These are phyloP conservation scores for Oxyruncus cristatus DNA, from an alignment of 2,113 vertebrate genomes.

Conservation along the genomic window DNA sequence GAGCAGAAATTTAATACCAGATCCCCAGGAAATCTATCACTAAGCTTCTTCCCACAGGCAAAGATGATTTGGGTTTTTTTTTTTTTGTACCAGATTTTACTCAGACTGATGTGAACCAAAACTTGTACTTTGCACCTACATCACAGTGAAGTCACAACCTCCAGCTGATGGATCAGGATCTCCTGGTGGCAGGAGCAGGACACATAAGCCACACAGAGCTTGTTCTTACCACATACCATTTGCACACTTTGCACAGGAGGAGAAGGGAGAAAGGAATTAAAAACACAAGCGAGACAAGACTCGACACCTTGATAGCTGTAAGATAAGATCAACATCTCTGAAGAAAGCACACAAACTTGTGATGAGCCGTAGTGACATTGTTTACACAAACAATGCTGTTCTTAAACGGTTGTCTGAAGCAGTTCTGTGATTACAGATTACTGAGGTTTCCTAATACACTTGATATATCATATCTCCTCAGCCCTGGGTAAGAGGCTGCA, in stretches of 20 bases:
- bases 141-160: background rate
- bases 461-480: background rate
- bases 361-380: background rate
- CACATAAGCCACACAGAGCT: background rate
- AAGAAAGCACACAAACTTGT: background rate
- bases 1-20: background rate
- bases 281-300: background rate
- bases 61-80: fast-evolving
- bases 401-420: background rate
- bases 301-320: background rate
- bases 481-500: background rate
- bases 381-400: background rate
- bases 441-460: background rate
- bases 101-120: background rate
- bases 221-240: fast-evolving
- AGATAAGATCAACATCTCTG: background rate
- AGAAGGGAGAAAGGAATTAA: background rate
- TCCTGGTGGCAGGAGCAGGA: background rate
- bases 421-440: background rate
- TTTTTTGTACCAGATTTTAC: background rate
- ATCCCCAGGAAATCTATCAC: background rate
- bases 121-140: background rate
- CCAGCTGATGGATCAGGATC: background rate
- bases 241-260: background rate
- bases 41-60: background rate